Evolutionary conservation across 2,888 invertebrate species (phyloP), one percentile per base, ranked within the genome.

Genomic region (Homarus gammarus): DNA sequence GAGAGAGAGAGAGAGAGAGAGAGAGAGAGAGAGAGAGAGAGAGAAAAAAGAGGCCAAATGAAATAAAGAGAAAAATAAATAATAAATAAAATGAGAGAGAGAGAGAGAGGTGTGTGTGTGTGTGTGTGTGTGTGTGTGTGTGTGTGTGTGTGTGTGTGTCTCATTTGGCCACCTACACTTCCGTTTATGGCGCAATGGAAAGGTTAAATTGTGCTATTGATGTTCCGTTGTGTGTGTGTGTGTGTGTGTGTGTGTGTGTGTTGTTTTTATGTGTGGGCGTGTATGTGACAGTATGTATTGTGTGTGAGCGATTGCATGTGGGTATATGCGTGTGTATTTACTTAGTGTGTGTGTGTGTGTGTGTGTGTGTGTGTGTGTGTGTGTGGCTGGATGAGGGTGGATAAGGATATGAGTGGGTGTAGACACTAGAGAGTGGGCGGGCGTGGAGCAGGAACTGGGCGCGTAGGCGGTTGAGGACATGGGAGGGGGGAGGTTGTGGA

Each of bases 301-400:
- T 70, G 36, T 70, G 36, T 70, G 36, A 27, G 36, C 27, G 36
- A 27, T 15, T 70, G 36, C 27, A 31, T 70, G 36, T 70, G 36
- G 22, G 36, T 70, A 31, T 70, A 31, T 70, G 31, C 27, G 12
- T 70, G 12, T 70, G 12, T 70, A 3, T 70, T 1, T 70, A 3
- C 27, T 12, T 70, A n/a, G 3, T 70, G 12, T 70, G 12, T 73
- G 2, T 38, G n/a, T 73, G n/a, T 73, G 2, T 33, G 31, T 72
- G 18, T 33, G 31, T 72, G 18, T 72, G 18, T 72, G 36, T 73
- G n/a, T 73, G n/a, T 73, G 40, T n/a, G 40, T 73, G 40, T 73
- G 40, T 73, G 40, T 73, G 38, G 33, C 15, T 73, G 73, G 33
- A 18, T 33, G 68, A 12, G 1, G 33, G 33, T 12, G 8, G n/a